Percentiles rank a stretch among this genome's conserved stretches.
Conservation (phyloP, 2,888 invertebrate species). For the Odontocolon sp. region DNA sequence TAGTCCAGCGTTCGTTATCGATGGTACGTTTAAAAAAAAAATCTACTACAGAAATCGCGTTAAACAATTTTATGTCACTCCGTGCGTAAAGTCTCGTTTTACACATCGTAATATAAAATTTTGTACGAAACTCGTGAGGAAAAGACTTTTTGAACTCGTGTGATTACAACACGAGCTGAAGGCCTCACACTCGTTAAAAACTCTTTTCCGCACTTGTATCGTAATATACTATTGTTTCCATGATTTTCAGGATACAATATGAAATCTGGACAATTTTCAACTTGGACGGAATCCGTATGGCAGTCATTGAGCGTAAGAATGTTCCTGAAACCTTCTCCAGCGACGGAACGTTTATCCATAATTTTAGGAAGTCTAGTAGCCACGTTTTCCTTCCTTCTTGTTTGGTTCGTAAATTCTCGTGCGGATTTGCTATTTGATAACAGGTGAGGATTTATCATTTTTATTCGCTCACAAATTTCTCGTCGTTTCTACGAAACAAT, state of each 20-base stretch:
- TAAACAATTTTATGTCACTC: too few species aligned
- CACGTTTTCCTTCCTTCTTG: slow-evolving; percentile 81
- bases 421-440: slow-evolving; percentile 81
- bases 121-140: too few species aligned
- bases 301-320: slow-evolving; percentile 87
- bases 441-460: slow-evolving; percentile 65
- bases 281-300: slow-evolving; percentile 96
- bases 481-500: not conserved
- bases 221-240: not conserved
- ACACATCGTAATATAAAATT: too few species aligned
- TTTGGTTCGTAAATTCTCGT: slow-evolving; percentile 82
- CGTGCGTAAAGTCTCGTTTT: too few species aligned
- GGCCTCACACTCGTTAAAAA: too few species aligned
- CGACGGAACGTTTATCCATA: slow-evolving; percentile 83
- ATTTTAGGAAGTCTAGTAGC: slow-evolving; percentile 82
- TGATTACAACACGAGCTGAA: too few species aligned
- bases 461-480: not conserved
- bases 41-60: too few species aligned
- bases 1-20: slow-evolving; percentile 91
- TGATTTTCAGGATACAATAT: slow-evolving; percentile 87
- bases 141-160: too few species aligned
- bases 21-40: slow-evolving; percentile 81
- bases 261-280: slow-evolving; percentile 89
- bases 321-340: slow-evolving; percentile 88
- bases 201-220: not conserved